Conservation (phyloP, 2,113 vertebrate species). For the Isichthys henryi region DNA sequence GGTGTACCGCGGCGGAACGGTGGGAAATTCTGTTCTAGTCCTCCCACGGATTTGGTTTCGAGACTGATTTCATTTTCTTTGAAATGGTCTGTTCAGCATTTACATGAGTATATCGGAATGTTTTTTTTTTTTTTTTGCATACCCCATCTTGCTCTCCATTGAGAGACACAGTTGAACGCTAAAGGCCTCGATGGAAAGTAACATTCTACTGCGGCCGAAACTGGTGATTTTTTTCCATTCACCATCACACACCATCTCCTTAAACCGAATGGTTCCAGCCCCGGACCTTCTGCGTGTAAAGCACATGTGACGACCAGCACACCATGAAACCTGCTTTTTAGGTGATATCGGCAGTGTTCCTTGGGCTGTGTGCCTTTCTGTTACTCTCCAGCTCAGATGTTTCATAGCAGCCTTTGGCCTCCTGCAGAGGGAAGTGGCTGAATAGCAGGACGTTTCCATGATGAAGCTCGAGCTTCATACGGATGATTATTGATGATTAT, state of each 20-base stretch:
- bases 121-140: neutral
- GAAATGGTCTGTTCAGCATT: neutral
- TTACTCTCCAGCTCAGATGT: neutral
- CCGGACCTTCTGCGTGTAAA: conserved; percentile 99
- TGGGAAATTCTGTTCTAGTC: neutral
- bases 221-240: neutral
- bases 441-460: neutral
- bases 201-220: neutral
- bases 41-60: neutral
- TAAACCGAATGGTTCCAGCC: conserved; percentile 75
- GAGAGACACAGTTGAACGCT: neutral
- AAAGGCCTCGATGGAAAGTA: neutral
- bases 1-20: neutral
- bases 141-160: neutral
- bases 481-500: neutral
- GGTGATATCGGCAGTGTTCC: neutral
- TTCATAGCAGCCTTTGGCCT: neutral
- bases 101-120: neutral
- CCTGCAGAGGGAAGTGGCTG: neutral
- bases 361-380: neutral
- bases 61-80: neutral
- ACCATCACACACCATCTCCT: neutral
- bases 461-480: neutral
- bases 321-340: conserved; percentile 82
- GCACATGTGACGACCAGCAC: conserved; percentile 99